A percentile compares a stretch with the other conserved stretches of the same genome.
phyloP scores from a whole-genome alignment of 2,113 vertebrate genomes.

The Clarias macrocephalus region DNA sequence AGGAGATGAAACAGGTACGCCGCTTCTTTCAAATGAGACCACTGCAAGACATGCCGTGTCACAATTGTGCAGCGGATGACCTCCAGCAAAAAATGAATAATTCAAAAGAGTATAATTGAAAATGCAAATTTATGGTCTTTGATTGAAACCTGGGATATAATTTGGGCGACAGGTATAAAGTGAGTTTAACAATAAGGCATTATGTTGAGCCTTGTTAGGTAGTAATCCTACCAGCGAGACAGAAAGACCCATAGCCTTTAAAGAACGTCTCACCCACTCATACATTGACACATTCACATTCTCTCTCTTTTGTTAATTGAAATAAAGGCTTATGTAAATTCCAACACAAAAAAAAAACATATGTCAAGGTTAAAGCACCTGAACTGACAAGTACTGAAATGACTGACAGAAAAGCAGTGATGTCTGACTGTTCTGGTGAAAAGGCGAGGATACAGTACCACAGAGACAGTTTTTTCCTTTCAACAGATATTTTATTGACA shows the following conservation, averaged over 20 bases:
- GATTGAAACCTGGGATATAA: slow-evolving; percentile 36
- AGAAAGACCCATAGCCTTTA: slow-evolving; percentile 45
- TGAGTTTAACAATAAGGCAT: slow-evolving; percentile 44
- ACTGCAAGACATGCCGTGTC: slow-evolving; percentile 27
- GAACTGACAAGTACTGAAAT: neutral
- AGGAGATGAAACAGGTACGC: slow-evolving; percentile 32
- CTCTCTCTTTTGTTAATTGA: neutral
- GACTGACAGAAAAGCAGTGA: neutral
- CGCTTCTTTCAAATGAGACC: slow-evolving; percentile 19
- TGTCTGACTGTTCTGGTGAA: neutral
- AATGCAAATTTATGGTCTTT: slow-evolving; percentile 40
- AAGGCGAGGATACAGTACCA: neutral
- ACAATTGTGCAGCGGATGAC: slow-evolving; percentile 41
- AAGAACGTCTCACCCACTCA: slow-evolving; percentile 9
- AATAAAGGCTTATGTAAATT: neutral
- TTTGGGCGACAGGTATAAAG: slow-evolving; percentile 30
- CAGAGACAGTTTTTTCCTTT: neutral
- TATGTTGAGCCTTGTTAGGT: slow-evolving; percentile 29
- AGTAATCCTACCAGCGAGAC: slow-evolving; percentile 48
- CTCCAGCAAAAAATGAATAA: slow-evolving; percentile 51
- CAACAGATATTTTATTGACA: neutral
- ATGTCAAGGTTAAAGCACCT: neutral
- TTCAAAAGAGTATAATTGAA: slow-evolving; percentile 30
- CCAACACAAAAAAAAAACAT: neutral
- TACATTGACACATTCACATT: slow-evolving; percentile 8